Percentiles rank a stretch among this genome's conserved stretches.
These are phyloP conservation scores for Drosophila cardini DNA, from an alignment of 1,140 invertebrate genomes.

Conservation along the genomic window DNA sequence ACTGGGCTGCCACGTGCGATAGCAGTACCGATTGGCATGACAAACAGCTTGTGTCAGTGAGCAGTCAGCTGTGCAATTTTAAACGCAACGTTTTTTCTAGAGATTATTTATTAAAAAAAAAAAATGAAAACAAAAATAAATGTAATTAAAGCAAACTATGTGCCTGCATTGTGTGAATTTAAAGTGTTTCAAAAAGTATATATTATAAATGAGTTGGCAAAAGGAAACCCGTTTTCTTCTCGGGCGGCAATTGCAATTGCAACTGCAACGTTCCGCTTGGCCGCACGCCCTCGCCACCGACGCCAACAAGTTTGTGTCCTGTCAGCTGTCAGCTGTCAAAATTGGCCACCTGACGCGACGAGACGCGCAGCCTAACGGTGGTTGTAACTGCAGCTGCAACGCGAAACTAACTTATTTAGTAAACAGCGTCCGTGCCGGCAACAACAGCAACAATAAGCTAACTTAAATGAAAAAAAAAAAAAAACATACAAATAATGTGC, in stretches of 20 bases:
- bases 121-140: background rate
- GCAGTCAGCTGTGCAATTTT: background rate
- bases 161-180: background rate
- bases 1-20: background rate
- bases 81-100: background rate
- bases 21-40: slow-evolving; percentile 1
- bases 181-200: background rate
- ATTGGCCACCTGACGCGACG: background rate
- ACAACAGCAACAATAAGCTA: slow-evolving; percentile 24
- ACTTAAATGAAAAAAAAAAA: slow-evolving; percentile 22
- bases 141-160: background rate
- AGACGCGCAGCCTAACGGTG: slow-evolving; percentile 6
- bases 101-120: background rate
- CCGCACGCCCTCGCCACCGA: background rate
- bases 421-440: slow-evolving; percentile 13
- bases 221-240: background rate
- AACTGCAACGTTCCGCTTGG: slow-evolving; percentile 33
- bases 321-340: slow-evolving; percentile 28
- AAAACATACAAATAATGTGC: slow-evolving; percentile 27
- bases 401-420: slow-evolving; percentile 22
- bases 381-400: slow-evolving; percentile 22
- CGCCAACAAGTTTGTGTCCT: background rate
- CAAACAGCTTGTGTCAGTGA: slow-evolving; percentile 13
- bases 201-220: background rate
- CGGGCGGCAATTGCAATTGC: background rate